Conservation (phyloP, 2,113 vertebrate species). For the Camarhynchus parvulus region DNA sequence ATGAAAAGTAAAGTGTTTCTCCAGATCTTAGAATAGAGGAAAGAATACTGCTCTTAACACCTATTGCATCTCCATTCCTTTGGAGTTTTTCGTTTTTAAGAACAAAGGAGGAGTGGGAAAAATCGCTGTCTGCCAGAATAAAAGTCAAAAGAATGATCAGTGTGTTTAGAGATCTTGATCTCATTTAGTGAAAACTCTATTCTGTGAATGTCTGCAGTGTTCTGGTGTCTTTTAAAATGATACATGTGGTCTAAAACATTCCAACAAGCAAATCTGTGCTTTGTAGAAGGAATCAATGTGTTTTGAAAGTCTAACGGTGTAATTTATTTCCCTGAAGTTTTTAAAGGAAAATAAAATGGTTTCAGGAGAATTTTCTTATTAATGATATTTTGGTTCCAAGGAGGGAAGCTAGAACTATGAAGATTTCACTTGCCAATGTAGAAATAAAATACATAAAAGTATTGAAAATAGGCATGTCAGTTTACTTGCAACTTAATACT, state of each 20-base stretch:
- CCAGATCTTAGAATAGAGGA: neutral
- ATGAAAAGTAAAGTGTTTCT: neutral
- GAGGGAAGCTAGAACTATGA: neutral
- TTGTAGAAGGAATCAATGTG: neutral
- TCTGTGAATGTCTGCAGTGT: neutral
- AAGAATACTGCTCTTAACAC: neutral
- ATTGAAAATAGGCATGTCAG: neutral
- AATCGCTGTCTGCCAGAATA: neutral
- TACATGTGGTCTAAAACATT: neutral
- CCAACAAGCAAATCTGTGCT: neutral
- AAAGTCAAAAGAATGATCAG: neutral
- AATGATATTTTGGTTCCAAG: neutral
- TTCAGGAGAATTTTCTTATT: neutral
- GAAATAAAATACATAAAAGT: neutral
- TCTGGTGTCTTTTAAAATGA: neutral
- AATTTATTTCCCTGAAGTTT: conserved; percentile 11
- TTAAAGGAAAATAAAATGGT: neutral
- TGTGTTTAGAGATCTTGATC: neutral
- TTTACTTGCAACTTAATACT: neutral
- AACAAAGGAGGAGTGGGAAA: neutral
- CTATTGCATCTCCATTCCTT: neutral
- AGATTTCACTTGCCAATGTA: neutral
- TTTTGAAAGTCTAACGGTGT: neutral
- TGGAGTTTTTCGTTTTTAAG: neutral
- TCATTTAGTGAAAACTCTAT: neutral